Evolutionary conservation across 30 jellyfish, hydroid and myxozoan species (phyloP).

Genomic region (Nemopilema nomurai): DNA sequence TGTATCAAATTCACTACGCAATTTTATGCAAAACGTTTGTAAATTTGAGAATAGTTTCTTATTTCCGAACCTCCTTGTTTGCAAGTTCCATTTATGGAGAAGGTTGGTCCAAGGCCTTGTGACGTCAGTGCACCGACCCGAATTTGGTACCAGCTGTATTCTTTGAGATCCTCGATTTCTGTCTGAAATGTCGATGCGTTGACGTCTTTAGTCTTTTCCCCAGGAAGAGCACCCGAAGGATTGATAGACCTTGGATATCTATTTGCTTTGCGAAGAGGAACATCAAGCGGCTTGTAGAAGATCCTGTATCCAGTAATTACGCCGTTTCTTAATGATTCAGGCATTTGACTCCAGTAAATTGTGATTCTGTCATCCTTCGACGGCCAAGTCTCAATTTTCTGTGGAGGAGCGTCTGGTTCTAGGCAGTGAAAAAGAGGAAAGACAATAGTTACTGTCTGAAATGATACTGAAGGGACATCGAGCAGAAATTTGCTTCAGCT

Average conservation of each 20-base stretch:
- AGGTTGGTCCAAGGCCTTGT: slow-evolving; percentile 48
- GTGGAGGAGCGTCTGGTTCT: slow-evolving; percentile 72
- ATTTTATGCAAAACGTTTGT: too few species aligned
- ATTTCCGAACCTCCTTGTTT: slow-evolving; percentile 69
- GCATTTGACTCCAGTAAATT: slow-evolving; percentile 60
- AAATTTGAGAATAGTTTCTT: too few species aligned
- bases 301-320: slow-evolving; percentile 48
- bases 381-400: slow-evolving; percentile 59
- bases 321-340: slow-evolving; percentile 61
- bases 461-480: too few species aligned
- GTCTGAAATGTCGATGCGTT: slow-evolving; percentile 36
- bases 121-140: slow-evolving; percentile 67
- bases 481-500: too few species aligned
- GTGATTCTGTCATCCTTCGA: slow-evolving; percentile 14
- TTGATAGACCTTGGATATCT: slow-evolving; percentile 54
- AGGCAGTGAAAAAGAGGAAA: neutral
- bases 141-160: slow-evolving; percentile 56
- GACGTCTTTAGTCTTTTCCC: slow-evolving; percentile 46
- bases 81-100: slow-evolving; percentile 36
- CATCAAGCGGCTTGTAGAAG: slow-evolving; percentile 47
- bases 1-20: too few species aligned
- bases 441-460: neutral
- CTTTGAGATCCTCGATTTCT: slow-evolving; percentile 14
- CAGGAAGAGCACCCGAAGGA: slow-evolving; percentile 52
- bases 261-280: slow-evolving; percentile 24